Base-by-base conservation (phyloP, 2,888 invertebrate genomes). In the Trissonchulus latispiculum region DNA sequence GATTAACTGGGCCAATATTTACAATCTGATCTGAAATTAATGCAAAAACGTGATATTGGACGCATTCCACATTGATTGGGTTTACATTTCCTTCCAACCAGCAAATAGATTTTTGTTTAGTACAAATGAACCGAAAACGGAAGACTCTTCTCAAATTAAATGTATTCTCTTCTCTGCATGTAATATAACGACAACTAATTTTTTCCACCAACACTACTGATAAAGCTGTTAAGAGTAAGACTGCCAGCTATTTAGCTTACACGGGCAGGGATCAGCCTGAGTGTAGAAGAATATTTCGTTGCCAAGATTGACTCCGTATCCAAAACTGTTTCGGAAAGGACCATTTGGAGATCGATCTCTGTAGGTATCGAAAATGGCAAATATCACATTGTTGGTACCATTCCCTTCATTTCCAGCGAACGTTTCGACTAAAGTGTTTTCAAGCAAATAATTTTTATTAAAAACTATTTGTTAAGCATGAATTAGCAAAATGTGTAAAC, bases 221-320 rank as follows among this genome's bases (percentile, higher is more conserved):
- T n/a, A n/a, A n/a, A n/a, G n/a, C n/a, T n/a, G n/a, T n/a, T n/a
- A n/a, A n/a, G 15, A 59, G 59, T 59, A n/a, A 59, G 15, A 59
- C 59, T 15, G 59, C 59, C 59, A 69, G 3, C 8, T 69, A 28
- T 33, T 32, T 29, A 36, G n/a, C 71, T 3, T 66, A 74, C 74
- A 74, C 59, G 74, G 74, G 36, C 74, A 74, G 3, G 74, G 74
- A 48, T 74, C 74, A 2, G 61, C 2, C 66, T 74, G 74, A 8
- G 62, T 64, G 32, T 74, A 74, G 28, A 74, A 31, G 2, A 72
- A 71, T 18, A 73, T 31, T 35, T 23, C 32, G 18, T 71, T 33
- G 2, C 36, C 35, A 31, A 32, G 2, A 3, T 36, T 31, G 28
- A 74, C 1, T 28, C 74, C 74, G 72, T 74, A 74, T 8, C 74